phyloP scores from a whole-genome alignment of 2,113 vertebrate species.

The rabbit (Oryctolagus cuniculus) region DNA sequence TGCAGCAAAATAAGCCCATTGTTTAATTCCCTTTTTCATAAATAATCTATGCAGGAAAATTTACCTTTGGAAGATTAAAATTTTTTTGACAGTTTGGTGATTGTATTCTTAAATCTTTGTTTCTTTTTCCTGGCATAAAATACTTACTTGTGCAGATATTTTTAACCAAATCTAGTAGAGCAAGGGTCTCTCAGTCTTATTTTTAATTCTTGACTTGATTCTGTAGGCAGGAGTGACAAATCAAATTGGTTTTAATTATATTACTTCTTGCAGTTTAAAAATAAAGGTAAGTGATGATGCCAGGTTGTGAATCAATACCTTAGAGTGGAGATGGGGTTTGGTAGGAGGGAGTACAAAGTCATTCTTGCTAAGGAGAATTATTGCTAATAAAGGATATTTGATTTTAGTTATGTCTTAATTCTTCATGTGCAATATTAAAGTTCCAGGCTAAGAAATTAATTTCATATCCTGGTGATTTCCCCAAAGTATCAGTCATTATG shows the following conservation, averaged over 20 bases:
- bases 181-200: slow-evolving; percentile 3
- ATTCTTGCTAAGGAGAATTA: slow-evolving; percentile 71
- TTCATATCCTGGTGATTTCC: slow-evolving; percentile 75
- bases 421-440: slow-evolving; percentile 77
- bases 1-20: too few species aligned
- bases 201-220: slow-evolving; percentile 62
- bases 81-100: slow-evolving; percentile 36
- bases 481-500: slow-evolving; percentile 70
- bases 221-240: slow-evolving; percentile 41
- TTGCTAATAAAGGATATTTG: slow-evolving; percentile 73
- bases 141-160: slow-evolving; percentile 57
- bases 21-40: too few species aligned
- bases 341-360: neutral
- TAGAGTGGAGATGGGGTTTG: neutral
- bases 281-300: slow-evolving; percentile 53
- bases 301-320: slow-evolving; percentile 45
- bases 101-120: slow-evolving; percentile 6
- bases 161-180: slow-evolving; percentile 16
- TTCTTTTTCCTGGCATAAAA: slow-evolving; percentile 9
- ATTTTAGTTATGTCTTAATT: slow-evolving; percentile 75
- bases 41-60: neutral
- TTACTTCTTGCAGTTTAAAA: slow-evolving; percentile 65
- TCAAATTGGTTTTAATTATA: slow-evolving; percentile 58
- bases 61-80: neutral
- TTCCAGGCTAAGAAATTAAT: slow-evolving; percentile 78